phyloP scores from a whole-genome alignment of 2,888 invertebrate species.

The Teinopalpus imperialis region DNA sequence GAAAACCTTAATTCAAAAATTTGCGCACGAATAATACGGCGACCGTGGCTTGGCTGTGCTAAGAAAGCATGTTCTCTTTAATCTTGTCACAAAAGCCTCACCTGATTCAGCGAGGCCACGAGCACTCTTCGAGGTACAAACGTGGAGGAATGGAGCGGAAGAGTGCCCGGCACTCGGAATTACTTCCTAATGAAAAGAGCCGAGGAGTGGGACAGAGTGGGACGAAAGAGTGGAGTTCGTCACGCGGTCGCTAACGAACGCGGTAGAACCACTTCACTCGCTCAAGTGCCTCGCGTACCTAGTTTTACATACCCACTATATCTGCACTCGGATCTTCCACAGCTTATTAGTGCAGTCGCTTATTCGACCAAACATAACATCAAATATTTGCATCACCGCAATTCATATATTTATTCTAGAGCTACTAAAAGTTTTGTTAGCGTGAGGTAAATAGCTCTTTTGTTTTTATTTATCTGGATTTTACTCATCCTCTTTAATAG shows the following conservation, averaged over 20 bases:
- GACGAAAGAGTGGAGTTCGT: slow-evolving; percentile 56
- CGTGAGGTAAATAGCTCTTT: neutral
- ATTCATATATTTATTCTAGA: slow-evolving; percentile 13
- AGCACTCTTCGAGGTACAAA: slow-evolving; percentile 66
- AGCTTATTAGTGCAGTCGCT: slow-evolving; percentile 39
- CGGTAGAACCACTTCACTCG: slow-evolving; percentile 61
- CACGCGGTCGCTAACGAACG: slow-evolving; percentile 77
- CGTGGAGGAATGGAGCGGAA: slow-evolving; percentile 78
- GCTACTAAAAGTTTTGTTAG: slow-evolving; percentile 6
- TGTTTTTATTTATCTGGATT: too few relatives aligned
- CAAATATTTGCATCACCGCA: slow-evolving; percentile 23
- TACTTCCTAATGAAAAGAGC: slow-evolving; percentile 82
- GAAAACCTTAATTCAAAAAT: slow-evolving; percentile 66
- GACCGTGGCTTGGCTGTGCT: slow-evolving; percentile 38
- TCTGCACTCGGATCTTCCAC: slow-evolving; percentile 33
- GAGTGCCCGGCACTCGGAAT: slow-evolving; percentile 77
- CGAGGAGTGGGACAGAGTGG: slow-evolving; percentile 67
- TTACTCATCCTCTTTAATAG: too few relatives aligned
- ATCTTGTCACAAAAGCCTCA: slow-evolving; percentile 80
- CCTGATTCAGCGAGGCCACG: slow-evolving; percentile 73
- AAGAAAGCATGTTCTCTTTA: slow-evolving; percentile 77
- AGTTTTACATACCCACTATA: slow-evolving; percentile 29
- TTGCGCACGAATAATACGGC: slow-evolving; percentile 57
- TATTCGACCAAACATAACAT: slow-evolving; percentile 29
- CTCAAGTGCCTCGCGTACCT: slow-evolving; percentile 48